These are phyloP conservation scores for Operophtera brumata DNA, from an alignment of 2,888 invertebrate species.

Conservation along the genomic window DNA sequence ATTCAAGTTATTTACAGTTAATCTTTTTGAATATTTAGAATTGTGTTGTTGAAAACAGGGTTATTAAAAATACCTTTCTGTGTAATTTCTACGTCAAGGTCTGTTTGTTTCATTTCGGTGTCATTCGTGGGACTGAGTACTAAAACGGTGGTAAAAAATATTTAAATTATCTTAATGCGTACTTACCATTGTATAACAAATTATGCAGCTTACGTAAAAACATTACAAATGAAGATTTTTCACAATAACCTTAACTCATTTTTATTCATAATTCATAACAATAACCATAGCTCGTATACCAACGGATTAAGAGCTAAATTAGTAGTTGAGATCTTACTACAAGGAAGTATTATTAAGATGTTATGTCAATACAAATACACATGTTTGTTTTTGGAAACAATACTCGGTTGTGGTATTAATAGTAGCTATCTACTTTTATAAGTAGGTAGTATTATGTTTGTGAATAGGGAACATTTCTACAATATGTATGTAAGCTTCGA, in stretches of 20 bases:
- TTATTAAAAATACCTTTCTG: too few species aligned
- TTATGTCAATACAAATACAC: conserved; percentile 3
- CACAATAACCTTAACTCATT: conserved; percentile 13
- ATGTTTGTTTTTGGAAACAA: conserved; percentile 10
- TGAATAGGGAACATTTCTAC: background rate
- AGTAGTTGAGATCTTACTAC: too few species aligned
- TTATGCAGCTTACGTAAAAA: conserved; percentile 18
- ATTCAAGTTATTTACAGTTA: too few species aligned
- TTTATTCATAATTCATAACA: conserved; percentile 3
- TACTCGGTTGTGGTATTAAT: background rate
- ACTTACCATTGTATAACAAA: conserved; percentile 14
- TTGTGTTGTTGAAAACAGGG: too few species aligned
- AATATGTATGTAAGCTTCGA: too few species aligned
- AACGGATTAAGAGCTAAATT: conserved; percentile 8
- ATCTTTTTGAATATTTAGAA: too few species aligned
- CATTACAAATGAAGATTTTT: conserved; percentile 10
- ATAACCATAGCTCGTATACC: conserved; percentile 11
- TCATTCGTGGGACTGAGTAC: background rate
- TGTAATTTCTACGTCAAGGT: background rate
- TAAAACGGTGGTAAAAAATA: conserved; percentile 7
- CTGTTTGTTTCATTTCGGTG: background rate
- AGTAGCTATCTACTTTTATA: background rate
- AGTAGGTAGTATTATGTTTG: background rate
- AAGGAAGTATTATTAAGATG: background rate
- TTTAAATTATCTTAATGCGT: conserved; percentile 8